A percentile compares a stretch with the other conserved stretches of the same genome.
These are phyloP conservation scores for Lepidotrigona ventralis DNA, from an alignment of 1,140 invertebrate species.

Conservation along the genomic window DNA sequence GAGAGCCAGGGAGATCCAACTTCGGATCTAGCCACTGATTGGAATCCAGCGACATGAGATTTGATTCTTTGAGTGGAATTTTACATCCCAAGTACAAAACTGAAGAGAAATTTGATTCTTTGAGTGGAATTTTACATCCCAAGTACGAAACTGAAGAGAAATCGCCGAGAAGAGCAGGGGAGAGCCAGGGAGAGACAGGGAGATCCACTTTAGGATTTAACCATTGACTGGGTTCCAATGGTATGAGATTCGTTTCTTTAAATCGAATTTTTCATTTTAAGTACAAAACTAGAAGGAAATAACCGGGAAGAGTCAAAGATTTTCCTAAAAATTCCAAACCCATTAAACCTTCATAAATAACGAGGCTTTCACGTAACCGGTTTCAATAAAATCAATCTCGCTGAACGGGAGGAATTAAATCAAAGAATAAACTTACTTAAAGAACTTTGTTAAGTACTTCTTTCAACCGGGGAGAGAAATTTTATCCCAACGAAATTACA, in stretches of 20 bases:
- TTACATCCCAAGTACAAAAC: too few relatives aligned
- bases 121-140: too few relatives aligned
- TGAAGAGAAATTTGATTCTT: too few relatives aligned
- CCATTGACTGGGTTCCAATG: too few relatives aligned
- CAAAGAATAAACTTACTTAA: not conserved
- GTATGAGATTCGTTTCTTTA: too few relatives aligned
- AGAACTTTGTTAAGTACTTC: not conserved
- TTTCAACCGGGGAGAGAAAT: not conserved
- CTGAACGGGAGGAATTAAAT: not conserved
- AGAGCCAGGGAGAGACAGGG: not conserved
- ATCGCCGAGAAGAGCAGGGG: not conserved
- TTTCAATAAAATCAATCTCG: not conserved
- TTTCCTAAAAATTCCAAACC: not conserved
- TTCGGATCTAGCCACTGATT: too few relatives aligned
- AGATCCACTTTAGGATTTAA: not conserved
- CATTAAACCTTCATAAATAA: not conserved
- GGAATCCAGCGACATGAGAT: too few relatives aligned
- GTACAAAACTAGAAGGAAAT: not conserved
- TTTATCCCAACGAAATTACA: not conserved
- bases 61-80: too few relatives aligned
- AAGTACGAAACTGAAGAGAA: too few relatives aligned
- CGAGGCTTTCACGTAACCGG: not conserved
- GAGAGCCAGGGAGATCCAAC: not conserved
- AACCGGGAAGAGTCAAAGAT: not conserved
- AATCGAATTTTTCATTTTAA: too few relatives aligned